Conservation (phyloP, 2,797 vertebrate species). For the Micropoecilia bifurca region DNA sequence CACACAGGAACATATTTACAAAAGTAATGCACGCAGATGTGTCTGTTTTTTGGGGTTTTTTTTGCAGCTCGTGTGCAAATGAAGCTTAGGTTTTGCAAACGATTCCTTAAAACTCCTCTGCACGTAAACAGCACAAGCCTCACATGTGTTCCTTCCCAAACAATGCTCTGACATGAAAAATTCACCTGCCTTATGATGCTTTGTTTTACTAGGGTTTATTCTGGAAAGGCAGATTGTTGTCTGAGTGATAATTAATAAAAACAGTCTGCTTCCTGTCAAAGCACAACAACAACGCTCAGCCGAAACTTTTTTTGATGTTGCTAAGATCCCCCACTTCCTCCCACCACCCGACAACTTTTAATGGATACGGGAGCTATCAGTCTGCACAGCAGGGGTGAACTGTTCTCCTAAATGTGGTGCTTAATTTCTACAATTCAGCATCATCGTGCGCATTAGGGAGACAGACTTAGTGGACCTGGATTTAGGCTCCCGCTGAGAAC, state of each 20-base stretch:
- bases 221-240: conserved; percentile 55
- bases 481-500: conserved; percentile 67
- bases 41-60: too few relatives aligned
- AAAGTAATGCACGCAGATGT: not conserved
- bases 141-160: conserved; percentile 18
- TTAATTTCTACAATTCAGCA: conserved; percentile 66
- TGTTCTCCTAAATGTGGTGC: conserved; percentile 39
- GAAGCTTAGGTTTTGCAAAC: conserved; percentile 1
- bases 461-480: conserved; percentile 46
- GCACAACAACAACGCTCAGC: conserved; percentile 60
- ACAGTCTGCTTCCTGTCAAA: conserved; percentile 65
- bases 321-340: conserved; percentile 6
- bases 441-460: conserved; percentile 58
- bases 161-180: conserved; percentile 62
- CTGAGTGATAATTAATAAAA: conserved; percentile 64
- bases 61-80: not conserved
- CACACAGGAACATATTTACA: not conserved
- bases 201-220: conserved; percentile 61
- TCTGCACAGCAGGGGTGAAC: conserved; percentile 54
- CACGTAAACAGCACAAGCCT: conserved; percentile 23
- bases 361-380: conserved; percentile 49
- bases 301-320: conserved; percentile 52
- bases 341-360: conserved; percentile 18
- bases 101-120: not conserved
- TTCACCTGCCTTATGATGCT: conserved; percentile 66